Base-by-base conservation (phyloP, 2,113 vertebrate species). In the Cercopithecus mona region DNA sequence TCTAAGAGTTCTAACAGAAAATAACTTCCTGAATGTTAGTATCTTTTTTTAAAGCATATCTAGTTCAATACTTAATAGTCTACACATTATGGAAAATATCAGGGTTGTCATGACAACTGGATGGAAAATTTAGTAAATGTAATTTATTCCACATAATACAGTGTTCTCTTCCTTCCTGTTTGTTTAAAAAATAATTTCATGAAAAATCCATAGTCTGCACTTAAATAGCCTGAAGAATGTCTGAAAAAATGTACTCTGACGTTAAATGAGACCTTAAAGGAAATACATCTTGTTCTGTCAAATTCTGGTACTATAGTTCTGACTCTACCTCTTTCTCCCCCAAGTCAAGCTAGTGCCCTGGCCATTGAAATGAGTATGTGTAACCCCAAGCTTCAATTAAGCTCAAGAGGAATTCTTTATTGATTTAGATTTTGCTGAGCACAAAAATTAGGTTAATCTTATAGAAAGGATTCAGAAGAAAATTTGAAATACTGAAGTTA, bases 71-170 rank as follows among this genome's bases (percentile, higher is more conserved):
- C 32, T 96, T 97, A 96, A 96, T 96, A 93, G 43, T 95, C 92
- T 73, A 89, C 85, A 96, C 25, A 84, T 70, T 96, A 86, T 94
- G 38, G 52, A 78, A 97, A 96, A 90, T 82, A 93, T 70, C 78
- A 96, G 3, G 3, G 95, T 97, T 95, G 84, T 95, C 97, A 98
- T 98, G 94, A 94, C 84, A 97, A 97, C 94, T 52, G 8, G 25
- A 73, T 75, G 40, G 43, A 94, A 93, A 96, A 95, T 96, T 96
- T 94, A 95, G 89, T 88, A 45, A 76, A n/a, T 86, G 52, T 76
- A 94, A 94, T 79, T 96, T 13, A 72, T 96, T 96, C 48, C 50
- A 92, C 6, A 95, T 87, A 95, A 92, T 57, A 9, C 30, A 91
- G 17, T 66, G 93, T 97, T 93, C 11, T 97, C 35, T 88, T 88